Evolutionary conservation across 30 jellyfish, hydroid and myxozoan genomes (phyloP), one percentile per base, ranked within the genome.

Genomic region (Calvadosia cruxmelitensis): DNA sequence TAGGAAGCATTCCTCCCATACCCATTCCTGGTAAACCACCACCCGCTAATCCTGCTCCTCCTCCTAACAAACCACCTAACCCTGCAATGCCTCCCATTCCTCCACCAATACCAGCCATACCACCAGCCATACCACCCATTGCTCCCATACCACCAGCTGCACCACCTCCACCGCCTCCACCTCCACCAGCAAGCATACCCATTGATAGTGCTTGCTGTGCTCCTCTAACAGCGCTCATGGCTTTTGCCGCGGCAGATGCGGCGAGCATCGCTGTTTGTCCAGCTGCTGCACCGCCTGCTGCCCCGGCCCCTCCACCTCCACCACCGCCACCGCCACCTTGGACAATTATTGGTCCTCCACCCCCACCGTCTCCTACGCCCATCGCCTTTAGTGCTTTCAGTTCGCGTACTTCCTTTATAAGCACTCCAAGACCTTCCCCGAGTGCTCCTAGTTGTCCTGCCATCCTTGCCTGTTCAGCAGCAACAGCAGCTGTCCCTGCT

Each of bases 391-490:
- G 66, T 1, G 85, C 71, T 72, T 72, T 87, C 1, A 87, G 85
- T 62, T 87, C 97, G 31, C 97, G 33, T 27, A 87, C 79, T 69
- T 87, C 97, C 64, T 87, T 87, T 65, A 87, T 80, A 2, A 87
- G 84, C 26, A 80, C 74, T 34, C 94, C 97, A 20, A 87, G 82
- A 30, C 97, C 97, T 64, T 87, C 97, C 20, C 93, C 93, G 2
- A 87, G 63, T 3, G 95, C 97, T 1, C 94, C 84, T 10, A 87
- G 84, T 33, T 87, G 97, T 31, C 97, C 97, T 1, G 97, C 69
- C 69, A 53, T 84, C 53, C 84, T 68, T 49, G 94, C 94, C 36
- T 82, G 84, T 33, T 82, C 85, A 20, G 79, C 94, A 27, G 71
- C 62, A 10, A 65, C 24, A 16, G 78, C 85, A 42, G 57, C 57